A percentile compares a stretch with the other conserved stretches of the same genome.
Evolutionary conservation across 2,113 vertebrate genomes (phyloP).

Genomic region (Urocynchramus pylzowi): DNA sequence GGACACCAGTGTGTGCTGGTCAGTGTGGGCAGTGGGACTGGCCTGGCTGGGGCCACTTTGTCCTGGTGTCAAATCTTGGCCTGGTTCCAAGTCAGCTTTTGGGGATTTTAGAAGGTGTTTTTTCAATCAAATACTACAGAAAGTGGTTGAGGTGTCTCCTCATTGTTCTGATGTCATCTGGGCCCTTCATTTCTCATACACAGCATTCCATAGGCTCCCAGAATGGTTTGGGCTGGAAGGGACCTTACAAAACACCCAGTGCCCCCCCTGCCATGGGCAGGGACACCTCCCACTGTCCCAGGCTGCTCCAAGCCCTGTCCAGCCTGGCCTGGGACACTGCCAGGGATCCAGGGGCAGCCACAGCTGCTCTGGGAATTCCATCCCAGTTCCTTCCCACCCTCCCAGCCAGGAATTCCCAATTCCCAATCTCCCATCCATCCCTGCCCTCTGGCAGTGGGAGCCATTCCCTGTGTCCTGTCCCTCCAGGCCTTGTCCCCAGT

Average conservation of each 20-base stretch:
- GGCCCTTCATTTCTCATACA: neutral
- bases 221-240: neutral
- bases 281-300: neutral
- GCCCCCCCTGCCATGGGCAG: neutral
- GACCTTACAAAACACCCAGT: neutral
- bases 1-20: neutral
- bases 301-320: neutral
- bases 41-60: fast-evolving
- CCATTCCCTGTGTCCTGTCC: neutral
- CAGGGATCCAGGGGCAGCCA: neutral
- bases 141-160: neutral
- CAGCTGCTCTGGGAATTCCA: neutral
- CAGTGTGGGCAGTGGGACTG: fast-evolving
- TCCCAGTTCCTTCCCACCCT: neutral
- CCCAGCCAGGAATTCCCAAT: neutral
- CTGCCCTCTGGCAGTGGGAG: neutral
- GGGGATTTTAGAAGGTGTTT: neutral
- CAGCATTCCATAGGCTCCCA: neutral
- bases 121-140: neutral
- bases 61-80: neutral
- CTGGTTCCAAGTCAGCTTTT: neutral
- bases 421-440: neutral
- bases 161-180: neutral
- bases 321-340: neutral
- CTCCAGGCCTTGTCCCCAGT: neutral